phyloP scores from a whole-genome alignment of 2,797 vertebrate species.

The Loris lydekkerianus region DNA sequence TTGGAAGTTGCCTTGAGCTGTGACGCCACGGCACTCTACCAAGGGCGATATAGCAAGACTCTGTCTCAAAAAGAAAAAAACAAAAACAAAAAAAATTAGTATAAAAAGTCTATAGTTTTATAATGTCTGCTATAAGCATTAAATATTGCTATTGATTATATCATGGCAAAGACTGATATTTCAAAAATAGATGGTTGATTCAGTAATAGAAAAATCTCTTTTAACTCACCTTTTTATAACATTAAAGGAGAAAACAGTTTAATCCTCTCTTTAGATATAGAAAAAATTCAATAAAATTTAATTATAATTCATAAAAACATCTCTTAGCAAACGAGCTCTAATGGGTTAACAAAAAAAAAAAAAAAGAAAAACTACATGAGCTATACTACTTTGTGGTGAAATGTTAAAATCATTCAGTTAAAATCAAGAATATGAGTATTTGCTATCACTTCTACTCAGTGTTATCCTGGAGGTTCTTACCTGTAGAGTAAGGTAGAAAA shows the following conservation, averaged over 20 bases:
- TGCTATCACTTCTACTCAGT: neutral
- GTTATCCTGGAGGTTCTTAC: neutral
- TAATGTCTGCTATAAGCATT: neutral
- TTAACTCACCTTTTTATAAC: conserved; percentile 18
- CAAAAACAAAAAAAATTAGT: neutral
- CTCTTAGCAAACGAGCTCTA: conserved; percentile 28
- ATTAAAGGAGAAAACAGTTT: neutral
- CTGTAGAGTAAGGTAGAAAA: neutral
- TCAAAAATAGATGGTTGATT: neutral
- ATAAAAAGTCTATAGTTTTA: neutral
- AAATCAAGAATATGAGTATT: neutral
- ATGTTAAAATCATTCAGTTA: neutral
- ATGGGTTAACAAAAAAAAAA: neutral
- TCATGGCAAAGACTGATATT: neutral
- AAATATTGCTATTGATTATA: conserved; percentile 18
- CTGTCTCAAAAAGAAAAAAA: no score
- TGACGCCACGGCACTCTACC: no score
- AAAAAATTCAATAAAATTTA: conserved; percentile 32
- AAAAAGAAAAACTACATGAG: neutral
- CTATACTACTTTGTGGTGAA: neutral
- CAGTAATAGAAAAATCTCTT: conserved; percentile 47
- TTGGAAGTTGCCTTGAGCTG: no score
- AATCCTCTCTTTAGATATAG: neutral
- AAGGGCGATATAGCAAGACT: no score
- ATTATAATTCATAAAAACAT: neutral